Percentiles rank a stretch among this genome's conserved stretches.
Conservation (phyloP, 2,888 invertebrate species). For the Xiphydria camelus region DNA sequence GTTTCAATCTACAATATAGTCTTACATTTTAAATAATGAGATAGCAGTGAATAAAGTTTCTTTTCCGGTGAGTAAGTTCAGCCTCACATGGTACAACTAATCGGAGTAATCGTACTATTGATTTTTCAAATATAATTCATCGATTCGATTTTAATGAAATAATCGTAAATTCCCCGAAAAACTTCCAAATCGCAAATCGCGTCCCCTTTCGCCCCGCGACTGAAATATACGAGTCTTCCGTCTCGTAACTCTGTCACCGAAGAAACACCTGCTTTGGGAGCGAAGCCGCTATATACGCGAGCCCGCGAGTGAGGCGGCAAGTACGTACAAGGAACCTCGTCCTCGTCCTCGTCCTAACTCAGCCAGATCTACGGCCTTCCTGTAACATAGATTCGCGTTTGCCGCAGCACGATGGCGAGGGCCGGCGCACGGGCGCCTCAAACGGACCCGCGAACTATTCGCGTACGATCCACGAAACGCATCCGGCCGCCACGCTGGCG, state of each 20-base stretch:
- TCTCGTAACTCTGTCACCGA: slow-evolving; percentile 3
- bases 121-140: too few species aligned
- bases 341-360: slow-evolving; percentile 32
- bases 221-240: neutral
- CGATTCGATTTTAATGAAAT: too few species aligned
- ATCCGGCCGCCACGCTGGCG: slow-evolving; percentile 29
- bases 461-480: slow-evolving; percentile 29
- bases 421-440: slow-evolving; percentile 24
- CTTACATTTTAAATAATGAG: too few species aligned
- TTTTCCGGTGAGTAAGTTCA: too few species aligned
- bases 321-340: slow-evolving; percentile 18
- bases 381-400: slow-evolving; percentile 37
- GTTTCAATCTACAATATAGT: too few species aligned
- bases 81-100: too few species aligned
- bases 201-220: too few species aligned
- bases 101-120: too few species aligned
- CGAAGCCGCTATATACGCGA: too few species aligned
- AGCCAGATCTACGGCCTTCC: slow-evolving; percentile 36
- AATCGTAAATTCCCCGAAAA: too few species aligned
- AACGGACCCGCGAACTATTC: slow-evolving; percentile 31
- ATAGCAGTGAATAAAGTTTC: too few species aligned
- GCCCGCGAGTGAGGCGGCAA: slow-evolving; percentile 16
- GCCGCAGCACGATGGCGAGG: slow-evolving; percentile 28
- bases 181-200: too few species aligned
- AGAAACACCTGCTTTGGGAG: slow-evolving; percentile 6